phyloP scores from a whole-genome alignment of 2,888 invertebrate species.

The Gymnosoma rotundatum region DNA sequence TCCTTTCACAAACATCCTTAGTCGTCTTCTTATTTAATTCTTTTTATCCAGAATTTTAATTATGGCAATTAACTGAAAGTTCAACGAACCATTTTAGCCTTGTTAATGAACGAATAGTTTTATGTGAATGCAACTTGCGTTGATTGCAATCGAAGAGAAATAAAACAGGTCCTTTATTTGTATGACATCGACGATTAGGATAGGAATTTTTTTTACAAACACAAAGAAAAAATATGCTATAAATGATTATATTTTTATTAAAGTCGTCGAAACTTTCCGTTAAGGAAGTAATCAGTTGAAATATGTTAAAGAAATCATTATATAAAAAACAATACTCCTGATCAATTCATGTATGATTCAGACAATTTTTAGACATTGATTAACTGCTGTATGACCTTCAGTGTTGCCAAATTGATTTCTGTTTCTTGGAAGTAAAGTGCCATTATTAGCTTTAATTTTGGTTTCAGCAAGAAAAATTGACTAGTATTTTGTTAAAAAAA shows the following conservation, averaged over 20 bases:
- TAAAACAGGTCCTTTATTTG: constrained; percentile 50
- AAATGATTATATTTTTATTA: background rate
- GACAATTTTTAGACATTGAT: no score
- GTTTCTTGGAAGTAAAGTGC: no score
- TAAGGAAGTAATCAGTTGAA: background rate
- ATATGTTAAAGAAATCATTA: no score
- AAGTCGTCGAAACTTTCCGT: constrained; percentile 33
- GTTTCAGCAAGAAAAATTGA: no score
- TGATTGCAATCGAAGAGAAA: constrained; percentile 8
- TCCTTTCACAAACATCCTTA: constrained; percentile 43
- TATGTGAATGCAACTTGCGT: constrained; percentile 35
- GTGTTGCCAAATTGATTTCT: no score
- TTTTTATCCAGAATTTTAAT: constrained; percentile 38
- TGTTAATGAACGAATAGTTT: constrained; percentile 33
- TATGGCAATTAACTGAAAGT: constrained; percentile 40
- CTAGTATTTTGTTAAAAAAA: no score
- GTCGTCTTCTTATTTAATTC: constrained; percentile 8
- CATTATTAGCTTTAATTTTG: no score
- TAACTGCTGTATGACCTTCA: no score
- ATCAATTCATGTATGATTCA: no score
- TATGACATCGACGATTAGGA: background rate
- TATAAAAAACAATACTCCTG: no score
- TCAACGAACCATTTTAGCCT: constrained; percentile 53
- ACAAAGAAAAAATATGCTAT: background rate
- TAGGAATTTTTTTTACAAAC: background rate